Conservation (phyloP, 2,797 vertebrate genomes). For the Myotis daubentonii region DNA sequence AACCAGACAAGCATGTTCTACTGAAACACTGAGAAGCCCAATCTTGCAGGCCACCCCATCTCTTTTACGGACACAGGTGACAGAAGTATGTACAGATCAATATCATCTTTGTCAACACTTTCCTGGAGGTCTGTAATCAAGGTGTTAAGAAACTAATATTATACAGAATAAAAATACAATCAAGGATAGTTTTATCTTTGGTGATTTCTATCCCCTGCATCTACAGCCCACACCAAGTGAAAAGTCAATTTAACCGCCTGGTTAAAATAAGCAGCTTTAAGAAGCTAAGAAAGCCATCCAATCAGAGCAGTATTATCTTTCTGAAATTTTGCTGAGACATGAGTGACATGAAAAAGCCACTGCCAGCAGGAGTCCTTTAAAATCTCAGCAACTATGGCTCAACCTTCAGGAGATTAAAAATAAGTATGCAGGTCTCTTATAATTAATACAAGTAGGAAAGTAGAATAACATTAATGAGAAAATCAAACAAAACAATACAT, state of each 20-base stretch:
- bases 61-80: not conserved
- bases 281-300: not conserved
- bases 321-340: conserved; percentile 18
- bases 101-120: not conserved
- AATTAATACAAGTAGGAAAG: not conserved
- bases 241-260: not conserved
- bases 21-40: not conserved
- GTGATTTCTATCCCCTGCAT: not conserved
- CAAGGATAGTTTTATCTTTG: not conserved
- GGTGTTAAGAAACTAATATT: not conserved
- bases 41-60: not conserved
- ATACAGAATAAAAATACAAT: not conserved
- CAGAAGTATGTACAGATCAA: not conserved
- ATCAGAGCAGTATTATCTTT: not conserved
- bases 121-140: not conserved
- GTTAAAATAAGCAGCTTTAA: not conserved
- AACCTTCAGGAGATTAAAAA: not conserved
- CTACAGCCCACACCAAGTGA: not conserved
- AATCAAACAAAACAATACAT: not conserved
- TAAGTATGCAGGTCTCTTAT: not conserved
- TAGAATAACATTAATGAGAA: not conserved
- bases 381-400: conserved; percentile 11
- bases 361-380: not conserved
- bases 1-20: not conserved
- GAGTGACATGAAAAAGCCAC: not conserved